Evolutionary conservation across 1,140 invertebrate species (phyloP).

Genomic region (Zaprionus ornatus): DNA sequence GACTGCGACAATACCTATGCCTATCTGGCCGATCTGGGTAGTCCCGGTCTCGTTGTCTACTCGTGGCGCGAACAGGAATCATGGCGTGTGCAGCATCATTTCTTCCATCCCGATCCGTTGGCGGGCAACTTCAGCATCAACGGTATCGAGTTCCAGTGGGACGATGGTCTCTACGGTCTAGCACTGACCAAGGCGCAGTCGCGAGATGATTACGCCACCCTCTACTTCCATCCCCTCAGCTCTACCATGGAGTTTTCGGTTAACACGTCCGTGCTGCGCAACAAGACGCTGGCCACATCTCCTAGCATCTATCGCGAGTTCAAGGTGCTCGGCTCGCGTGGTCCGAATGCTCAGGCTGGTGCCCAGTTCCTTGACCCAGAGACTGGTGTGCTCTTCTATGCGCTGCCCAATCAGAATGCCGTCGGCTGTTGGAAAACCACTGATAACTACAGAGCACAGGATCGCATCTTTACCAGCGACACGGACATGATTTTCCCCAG

Average conservation of each 20-base stretch:
- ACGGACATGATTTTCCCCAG: constrained; percentile 90
- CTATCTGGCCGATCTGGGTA: constrained; percentile 88
- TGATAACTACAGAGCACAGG: constrained; percentile 87
- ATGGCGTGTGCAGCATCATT: constrained; percentile 89
- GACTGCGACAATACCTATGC: constrained; percentile 88
- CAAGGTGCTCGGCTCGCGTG: constrained; percentile 88
- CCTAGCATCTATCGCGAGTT: constrained; percentile 87
- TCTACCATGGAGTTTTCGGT: constrained; percentile 90
- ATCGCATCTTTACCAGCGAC: constrained; percentile 88
- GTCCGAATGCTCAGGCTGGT: constrained; percentile 89
- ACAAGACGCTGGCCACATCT: constrained; percentile 85
- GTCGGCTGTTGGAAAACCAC: constrained; percentile 91
- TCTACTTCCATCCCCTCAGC: constrained; percentile 91
- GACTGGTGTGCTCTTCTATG: constrained; percentile 90
- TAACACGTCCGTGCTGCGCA: constrained; percentile 87
- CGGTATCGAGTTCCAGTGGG: constrained; percentile 90
- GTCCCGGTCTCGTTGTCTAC: constrained; percentile 88
- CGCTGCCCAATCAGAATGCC: constrained; percentile 89
- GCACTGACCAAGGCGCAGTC: constrained; percentile 86
- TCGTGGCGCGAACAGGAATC: constrained; percentile 88
- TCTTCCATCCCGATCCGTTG: constrained; percentile 88
- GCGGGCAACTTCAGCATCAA: constrained; percentile 89
- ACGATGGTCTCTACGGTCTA: constrained; percentile 90
- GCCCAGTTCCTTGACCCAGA: constrained; percentile 89
- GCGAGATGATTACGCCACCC: constrained; percentile 87